A percentile compares a stretch with the other conserved stretches of the same genome.
Evolutionary conservation across 2,888 invertebrate species (phyloP).

Genomic region (Platerodrilus igneus): DNA sequence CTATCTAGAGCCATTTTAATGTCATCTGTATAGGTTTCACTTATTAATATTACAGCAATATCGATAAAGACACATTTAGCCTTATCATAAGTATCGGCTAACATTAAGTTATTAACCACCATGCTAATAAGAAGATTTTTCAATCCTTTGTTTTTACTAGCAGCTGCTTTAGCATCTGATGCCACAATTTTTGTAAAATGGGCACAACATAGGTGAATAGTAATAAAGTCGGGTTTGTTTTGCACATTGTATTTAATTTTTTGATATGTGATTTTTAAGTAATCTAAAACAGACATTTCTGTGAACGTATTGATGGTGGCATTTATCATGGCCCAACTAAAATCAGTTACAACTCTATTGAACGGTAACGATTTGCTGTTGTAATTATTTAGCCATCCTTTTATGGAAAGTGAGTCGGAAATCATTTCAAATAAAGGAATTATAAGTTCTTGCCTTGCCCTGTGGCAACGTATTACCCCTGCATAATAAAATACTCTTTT

Average conservation of each 20-base stretch:
- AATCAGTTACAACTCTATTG: conserved; percentile 2
- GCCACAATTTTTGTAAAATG: conserved; percentile 7
- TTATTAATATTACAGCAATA: no score
- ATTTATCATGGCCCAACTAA: conserved; percentile 5
- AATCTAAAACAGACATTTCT: neutral
- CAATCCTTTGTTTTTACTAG: conserved; percentile 2
- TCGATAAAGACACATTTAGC: no score
- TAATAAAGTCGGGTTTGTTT: neutral
- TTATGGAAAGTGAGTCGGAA: conserved; percentile 1
- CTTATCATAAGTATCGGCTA: neutral
- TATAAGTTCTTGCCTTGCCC: neutral
- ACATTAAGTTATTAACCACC: neutral
- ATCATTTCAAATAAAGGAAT: conserved; percentile 3
- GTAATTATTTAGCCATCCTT: neutral
- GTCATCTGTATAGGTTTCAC: no score
- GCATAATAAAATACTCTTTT: neutral
- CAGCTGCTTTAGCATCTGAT: conserved; percentile 1
- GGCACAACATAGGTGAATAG: conserved; percentile 2
- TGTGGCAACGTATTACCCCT: neutral
- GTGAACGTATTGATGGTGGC: neutral
- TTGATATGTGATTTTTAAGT: neutral
- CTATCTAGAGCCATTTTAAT: no score
- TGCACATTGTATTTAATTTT: neutral
- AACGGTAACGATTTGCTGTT: neutral
- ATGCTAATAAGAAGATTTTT: conserved; percentile 1